Base-by-base conservation (phyloP, 1,140 invertebrate genomes). In the Diprion similis region DNA sequence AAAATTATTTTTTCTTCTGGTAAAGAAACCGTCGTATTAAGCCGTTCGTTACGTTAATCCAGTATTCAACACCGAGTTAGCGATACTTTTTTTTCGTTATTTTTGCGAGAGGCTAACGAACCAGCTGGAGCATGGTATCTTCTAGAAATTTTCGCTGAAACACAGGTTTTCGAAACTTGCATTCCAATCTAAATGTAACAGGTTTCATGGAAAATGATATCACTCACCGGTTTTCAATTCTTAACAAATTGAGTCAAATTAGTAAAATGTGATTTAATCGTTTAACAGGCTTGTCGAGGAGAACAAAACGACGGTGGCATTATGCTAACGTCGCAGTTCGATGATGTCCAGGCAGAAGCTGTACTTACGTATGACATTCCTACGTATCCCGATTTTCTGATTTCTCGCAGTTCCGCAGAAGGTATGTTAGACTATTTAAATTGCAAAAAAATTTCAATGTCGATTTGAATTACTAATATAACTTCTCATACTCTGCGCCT, bases 341-440 rank as follows among this genome's bases (percentile, higher is more conserved):
- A 65, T 18, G 2, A 10, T 17, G 78, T 80, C 0, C 76, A 80
- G 73, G 85, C 82, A n/a, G 87, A 89, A 72, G 82, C 80, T 11
- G 69, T 70, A 1, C 73, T 73, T 0, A 74, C 80, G 17, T 92
- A 92, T 75, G 90, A 90, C 80, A 92, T 95, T 74, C 94, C 94
- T 3, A 90, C 88, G 15, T 90, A 93, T 78, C 92, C 93, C 13
- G 94, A 95, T 84, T 94, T 94, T 80, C 84, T 95, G 0, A 90
- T 94, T 66, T 91, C 90, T 66, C 93, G 92, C 79, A 93, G 92
- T 51, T 92, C 92, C 7, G 89, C 92, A 46, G 88, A 93, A 84
- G 93, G 93, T 93, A 86, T 79, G 46, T 75, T 37, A 37, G 1
- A 37, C 6, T 37, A 37, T 37, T 37, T 37, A 37, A 37, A 37